Percentiles rank a stretch among this genome's conserved stretches.
Conservation (phyloP, 2,113 vertebrate genomes). For the Fregetta grallaria region DNA sequence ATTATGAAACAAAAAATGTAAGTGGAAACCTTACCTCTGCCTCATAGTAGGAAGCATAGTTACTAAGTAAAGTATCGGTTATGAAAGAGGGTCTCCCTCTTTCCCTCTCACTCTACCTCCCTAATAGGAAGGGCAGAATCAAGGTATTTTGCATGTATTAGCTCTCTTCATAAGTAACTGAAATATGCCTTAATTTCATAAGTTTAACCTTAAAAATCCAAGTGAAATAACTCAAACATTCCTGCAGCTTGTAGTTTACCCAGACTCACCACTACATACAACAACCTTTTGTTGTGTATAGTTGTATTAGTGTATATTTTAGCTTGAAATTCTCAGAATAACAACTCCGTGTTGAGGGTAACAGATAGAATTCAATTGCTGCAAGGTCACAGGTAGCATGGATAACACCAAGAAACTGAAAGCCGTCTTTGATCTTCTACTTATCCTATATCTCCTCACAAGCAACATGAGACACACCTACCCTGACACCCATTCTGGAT, state of each 20-base stretch:
- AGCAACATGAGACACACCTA: background rate
- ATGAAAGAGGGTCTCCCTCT: background rate
- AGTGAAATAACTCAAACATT: background rate
- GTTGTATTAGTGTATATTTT: background rate
- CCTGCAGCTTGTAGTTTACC: background rate
- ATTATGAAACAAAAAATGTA: background rate
- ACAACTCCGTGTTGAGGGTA: fast-evolving
- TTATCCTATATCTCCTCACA: background rate
- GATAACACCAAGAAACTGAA: background rate
- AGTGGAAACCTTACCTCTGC: background rate
- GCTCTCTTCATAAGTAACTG: background rate
- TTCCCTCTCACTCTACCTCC: background rate
- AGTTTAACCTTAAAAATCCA: background rate
- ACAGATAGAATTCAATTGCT: background rate
- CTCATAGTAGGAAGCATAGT: background rate
- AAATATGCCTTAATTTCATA: background rate
- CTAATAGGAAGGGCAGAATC: background rate
- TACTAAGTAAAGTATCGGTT: background rate
- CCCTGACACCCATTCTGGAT: background rate
- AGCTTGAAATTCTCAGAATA: background rate
- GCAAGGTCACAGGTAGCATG: background rate
- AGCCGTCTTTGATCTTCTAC: background rate
- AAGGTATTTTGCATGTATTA: background rate
- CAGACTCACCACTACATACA: background rate
- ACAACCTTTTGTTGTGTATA: background rate